Conservation (phyloP, 2,888 invertebrate genomes). For the Sicus ferrugineus region DNA sequence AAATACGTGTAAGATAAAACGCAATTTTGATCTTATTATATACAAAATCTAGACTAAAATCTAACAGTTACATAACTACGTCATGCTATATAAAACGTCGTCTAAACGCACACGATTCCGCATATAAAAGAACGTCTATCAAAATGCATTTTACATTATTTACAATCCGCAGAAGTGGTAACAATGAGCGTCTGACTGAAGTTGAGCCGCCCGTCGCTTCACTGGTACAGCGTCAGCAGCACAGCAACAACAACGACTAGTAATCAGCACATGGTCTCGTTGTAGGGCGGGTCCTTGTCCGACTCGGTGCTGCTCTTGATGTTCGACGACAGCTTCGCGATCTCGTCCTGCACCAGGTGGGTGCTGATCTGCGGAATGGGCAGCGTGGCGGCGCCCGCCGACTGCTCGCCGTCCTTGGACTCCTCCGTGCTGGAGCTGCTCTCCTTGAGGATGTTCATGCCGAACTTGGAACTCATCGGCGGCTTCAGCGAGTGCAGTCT, state of each 20-base stretch:
- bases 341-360: slow-evolving; percentile 64
- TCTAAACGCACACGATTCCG: background rate
- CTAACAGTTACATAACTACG: too few species aligned
- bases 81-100: slow-evolving; percentile 6
- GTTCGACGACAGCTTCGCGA: slow-evolving; percentile 64
- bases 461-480: slow-evolving; percentile 53
- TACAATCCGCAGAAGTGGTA: too few species aligned
- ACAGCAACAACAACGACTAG: slow-evolving; percentile 1
- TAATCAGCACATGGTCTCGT: slow-evolving; percentile 65
- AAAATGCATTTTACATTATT: slow-evolving; percentile 22
- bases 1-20: too few species aligned
- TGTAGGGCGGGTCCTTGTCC: slow-evolving; percentile 64
- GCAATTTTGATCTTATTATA: too few species aligned
- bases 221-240: too few species aligned
- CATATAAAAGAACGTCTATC: slow-evolving; percentile 20
- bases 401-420: slow-evolving; percentile 57
- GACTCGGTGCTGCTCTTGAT: slow-evolving; percentile 65
- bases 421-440: slow-evolving; percentile 65
- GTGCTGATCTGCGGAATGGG: slow-evolving; percentile 64
- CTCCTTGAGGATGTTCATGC: slow-evolving; percentile 63
- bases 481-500: slow-evolving; percentile 61
- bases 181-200: background rate
- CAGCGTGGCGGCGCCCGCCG: slow-evolving; percentile 28
- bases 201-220: too few species aligned
- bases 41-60: too few species aligned